Percentiles rank a stretch among this genome's conserved stretches.
Evolutionary conservation across 2,113 vertebrate species (phyloP).

Genomic region (Pimephales promelas): DNA sequence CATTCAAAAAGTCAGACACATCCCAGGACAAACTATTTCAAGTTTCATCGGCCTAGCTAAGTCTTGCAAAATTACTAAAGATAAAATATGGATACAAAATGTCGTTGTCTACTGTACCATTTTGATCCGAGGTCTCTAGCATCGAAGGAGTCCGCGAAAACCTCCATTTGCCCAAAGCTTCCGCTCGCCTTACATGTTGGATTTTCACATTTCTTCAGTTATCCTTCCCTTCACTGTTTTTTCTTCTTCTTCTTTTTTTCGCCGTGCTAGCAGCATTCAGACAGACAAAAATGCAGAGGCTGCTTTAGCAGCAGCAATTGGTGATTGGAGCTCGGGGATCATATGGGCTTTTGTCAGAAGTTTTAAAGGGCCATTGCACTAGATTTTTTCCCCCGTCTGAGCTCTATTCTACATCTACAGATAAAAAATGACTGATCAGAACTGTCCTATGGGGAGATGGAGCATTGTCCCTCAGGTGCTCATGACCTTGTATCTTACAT

Average conservation of each 20-base stretch:
- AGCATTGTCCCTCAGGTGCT: neutral
- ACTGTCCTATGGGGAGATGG: neutral
- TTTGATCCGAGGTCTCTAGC: conserved; percentile 80
- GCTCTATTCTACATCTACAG: neutral
- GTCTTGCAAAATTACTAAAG: conserved; percentile 67
- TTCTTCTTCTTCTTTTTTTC: conserved; percentile 56
- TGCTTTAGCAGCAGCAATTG: conserved; percentile 78
- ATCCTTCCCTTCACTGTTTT: conserved; percentile 55
- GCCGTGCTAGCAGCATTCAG: conserved; percentile 74
- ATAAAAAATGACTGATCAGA: neutral
- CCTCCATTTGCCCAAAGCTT: conserved; percentile 75
- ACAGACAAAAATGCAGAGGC: conserved; percentile 77
- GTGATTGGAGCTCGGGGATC: conserved; percentile 89
- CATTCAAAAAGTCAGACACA: conserved; percentile 25
- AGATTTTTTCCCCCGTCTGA: conserved; percentile 36
- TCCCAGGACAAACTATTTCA: conserved; percentile 55
- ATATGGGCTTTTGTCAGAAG: conserved; percentile 86
- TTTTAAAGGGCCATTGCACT: conserved; percentile 86
- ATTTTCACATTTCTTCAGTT: conserved; percentile 76
- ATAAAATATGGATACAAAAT: conserved; percentile 66
- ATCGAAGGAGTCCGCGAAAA: conserved; percentile 78
- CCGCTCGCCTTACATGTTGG: conserved; percentile 74
- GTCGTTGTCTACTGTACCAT: conserved; percentile 79
- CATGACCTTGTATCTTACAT: neutral
- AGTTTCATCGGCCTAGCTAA: conserved; percentile 72